phyloP scores from a whole-genome alignment of 2,113 vertebrate species.

The Piaya cayana region DNA sequence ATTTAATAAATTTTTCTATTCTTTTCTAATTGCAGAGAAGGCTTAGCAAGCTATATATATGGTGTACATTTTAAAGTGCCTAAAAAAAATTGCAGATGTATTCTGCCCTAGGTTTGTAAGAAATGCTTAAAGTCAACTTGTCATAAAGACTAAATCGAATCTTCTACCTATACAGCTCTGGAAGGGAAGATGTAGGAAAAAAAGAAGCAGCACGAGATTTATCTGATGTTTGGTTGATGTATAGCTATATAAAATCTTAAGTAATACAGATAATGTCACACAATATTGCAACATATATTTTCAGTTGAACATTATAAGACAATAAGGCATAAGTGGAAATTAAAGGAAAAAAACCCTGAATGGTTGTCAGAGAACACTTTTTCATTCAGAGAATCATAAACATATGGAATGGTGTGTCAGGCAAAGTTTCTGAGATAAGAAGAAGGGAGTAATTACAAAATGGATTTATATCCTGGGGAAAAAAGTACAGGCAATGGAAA shows the following conservation, averaged over 20 bases:
- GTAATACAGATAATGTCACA: slow-evolving; percentile 85
- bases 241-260: slow-evolving; percentile 83
- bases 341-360: slow-evolving; percentile 76
- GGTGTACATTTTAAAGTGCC: slow-evolving; percentile 69
- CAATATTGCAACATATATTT: slow-evolving; percentile 86
- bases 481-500: slow-evolving; percentile 69
- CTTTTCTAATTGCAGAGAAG: not conserved
- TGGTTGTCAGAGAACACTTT: slow-evolving; percentile 81
- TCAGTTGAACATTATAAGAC: slow-evolving; percentile 79
- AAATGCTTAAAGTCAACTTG: slow-evolving; percentile 81
- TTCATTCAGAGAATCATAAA: slow-evolving; percentile 84
- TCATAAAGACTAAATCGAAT: slow-evolving; percentile 78
- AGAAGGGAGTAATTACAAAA: slow-evolving; percentile 79
- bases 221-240: slow-evolving; percentile 81
- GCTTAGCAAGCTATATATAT: not conserved
- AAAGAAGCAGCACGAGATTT: slow-evolving; percentile 74
- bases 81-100: slow-evolving; percentile 69
- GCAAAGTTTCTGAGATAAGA: slow-evolving; percentile 79
- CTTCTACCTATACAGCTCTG: slow-evolving; percentile 70
- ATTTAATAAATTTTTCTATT: not conserved
- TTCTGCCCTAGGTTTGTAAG: slow-evolving; percentile 70
- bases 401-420: slow-evolving; percentile 82
- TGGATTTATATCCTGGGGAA: slow-evolving; percentile 75
- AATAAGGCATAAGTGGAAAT: slow-evolving; percentile 86
- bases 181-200: slow-evolving; percentile 64